Base-by-base conservation (phyloP, 2,888 invertebrate genomes). In the Pollenia angustigena region DNA sequence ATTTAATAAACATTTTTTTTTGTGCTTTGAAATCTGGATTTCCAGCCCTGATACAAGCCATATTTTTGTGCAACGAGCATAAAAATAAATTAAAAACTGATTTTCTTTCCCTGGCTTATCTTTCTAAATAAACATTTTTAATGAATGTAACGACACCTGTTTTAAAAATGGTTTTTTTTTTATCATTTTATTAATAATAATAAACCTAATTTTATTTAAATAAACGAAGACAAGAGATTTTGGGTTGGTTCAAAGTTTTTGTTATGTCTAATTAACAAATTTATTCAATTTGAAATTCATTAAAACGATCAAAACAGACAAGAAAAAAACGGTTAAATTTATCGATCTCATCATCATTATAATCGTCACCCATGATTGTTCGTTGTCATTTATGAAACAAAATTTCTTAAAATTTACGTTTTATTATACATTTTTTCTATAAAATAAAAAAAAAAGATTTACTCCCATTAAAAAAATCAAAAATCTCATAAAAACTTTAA, bases 271-370 rank as follows among this genome's bases (percentile, higher is more conserved):
- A 85, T 85, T 85, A 85, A 82, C 52, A 85, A 81, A 85, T 82
- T 68, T 85, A 85, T 85, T 54, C 81, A 74, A 74, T 82, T 82
- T 69, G 42, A 72, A 72, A 81, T 76, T 66, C 76, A 76, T 81
- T 76, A 66, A 58, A 85, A 64, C 58, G 32, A 81, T 85, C 85
- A 81, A 71, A 81, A 81, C 85, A 81, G 71, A 69, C 85, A 81
- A 76, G 76, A 66, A 50, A 76, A 23, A 32, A 32, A 64, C 58
- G 44, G 9, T 64, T 23, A 64, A 58, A 81, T 72, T 76, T 71
- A 81, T 76, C 10, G 40, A 42, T 60, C 40, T 11, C 66, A 48
- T 66, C 12, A 23, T 12, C 46, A 66, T 42, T 11, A 69, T 74
- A 12, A 68, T 58, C 12, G 50, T 58, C 42, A 58, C 23, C 32